phyloP scores from a whole-genome alignment of 2,113 vertebrate species.

The Ptilorrhoa leucosticta region DNA sequence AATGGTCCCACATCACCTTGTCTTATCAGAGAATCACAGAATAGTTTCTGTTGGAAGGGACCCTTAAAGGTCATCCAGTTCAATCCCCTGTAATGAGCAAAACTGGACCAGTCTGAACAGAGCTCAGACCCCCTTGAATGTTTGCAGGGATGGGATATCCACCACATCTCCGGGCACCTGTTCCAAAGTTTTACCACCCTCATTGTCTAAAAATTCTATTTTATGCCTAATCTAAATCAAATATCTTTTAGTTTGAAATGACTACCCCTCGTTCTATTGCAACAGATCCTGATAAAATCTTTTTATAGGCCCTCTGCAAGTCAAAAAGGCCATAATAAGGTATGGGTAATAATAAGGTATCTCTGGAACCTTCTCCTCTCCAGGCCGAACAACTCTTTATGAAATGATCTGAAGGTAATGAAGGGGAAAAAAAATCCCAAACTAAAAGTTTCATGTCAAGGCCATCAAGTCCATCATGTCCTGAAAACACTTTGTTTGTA shows the following conservation, averaged over 20 bases:
- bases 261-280: not conserved
- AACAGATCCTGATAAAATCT: not conserved
- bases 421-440: not conserved
- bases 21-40: not conserved
- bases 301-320: not conserved
- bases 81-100: not conserved
- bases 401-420: not conserved
- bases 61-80: not conserved
- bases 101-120: not conserved
- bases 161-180: not conserved
- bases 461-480: not conserved
- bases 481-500: not conserved
- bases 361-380: not conserved
- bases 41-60: not conserved
- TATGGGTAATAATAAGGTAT: not conserved
- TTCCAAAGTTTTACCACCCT: not conserved
- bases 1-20: too few species aligned
- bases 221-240: not conserved
- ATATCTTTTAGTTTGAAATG: not conserved
- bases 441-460: not conserved
- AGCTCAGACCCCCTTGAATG: not conserved
- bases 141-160: not conserved
- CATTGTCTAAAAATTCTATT: not conserved
- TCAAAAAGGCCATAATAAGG: not conserved
- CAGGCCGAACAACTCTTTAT: not conserved